Base-by-base conservation (phyloP, 2,797 vertebrate genomes). In the Microctenopoma lineatum region DNA sequence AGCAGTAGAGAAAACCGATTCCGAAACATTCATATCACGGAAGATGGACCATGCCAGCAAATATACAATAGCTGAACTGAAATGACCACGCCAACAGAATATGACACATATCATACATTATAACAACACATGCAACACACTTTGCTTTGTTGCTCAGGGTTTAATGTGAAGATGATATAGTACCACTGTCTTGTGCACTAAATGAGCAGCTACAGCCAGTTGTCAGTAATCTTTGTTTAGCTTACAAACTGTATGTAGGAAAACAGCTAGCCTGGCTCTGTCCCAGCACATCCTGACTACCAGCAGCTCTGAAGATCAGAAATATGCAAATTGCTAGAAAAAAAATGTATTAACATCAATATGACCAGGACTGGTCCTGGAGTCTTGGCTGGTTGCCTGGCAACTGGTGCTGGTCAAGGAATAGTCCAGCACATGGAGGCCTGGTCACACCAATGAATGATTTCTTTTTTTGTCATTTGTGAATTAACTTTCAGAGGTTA, bases 381-480 rank as follows among this genome's bases (percentile, higher is more conserved):
- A 26, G 41, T 56, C 51, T 48, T 26, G 5, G 25, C 51, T 18
- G 51, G 62, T 36, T 67, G 59, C 67, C 25, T 54, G 39, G 46
- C 66, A 66, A 70, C n/a, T 41, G 18, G n/a, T 57, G 14, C 27
- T 12, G 10, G 34, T 27, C 2, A 52, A 14, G 1, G 48, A 44
- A 36, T 5, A 44, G 15, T 53, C 47, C 14, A 25, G 5, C 12
- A 59, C 18, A 36, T 7, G 7, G 15, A 29, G 26, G 1, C 25
- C 12, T 29, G 14, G 14, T 51, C 45, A 26, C 25, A 58, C 13
- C 13, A 42, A 12, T n/a, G 10, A 32, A 47, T 48, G 25, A 42
- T 3, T 21, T 16, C 21, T 41, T 21, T 34, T 42, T 67, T 48
- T 53, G 11, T 10, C 12, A 21, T 61, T 39, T 29, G 47, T 9